phyloP scores from a whole-genome alignment of 1,140 invertebrate species.

The Drosophila micromelanica region DNA sequence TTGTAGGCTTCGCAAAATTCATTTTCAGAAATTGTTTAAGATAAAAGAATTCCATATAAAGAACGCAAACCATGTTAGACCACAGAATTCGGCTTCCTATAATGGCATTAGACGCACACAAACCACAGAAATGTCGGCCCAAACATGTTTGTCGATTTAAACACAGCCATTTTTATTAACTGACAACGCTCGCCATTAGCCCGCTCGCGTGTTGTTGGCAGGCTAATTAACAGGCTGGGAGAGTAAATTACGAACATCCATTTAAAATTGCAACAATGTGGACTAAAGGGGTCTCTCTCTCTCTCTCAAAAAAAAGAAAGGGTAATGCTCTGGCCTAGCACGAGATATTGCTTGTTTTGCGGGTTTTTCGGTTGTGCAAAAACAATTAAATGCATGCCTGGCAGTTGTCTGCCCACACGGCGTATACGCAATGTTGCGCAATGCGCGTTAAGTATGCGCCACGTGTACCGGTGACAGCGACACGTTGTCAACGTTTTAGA shows the following conservation, averaged over 20 bases:
- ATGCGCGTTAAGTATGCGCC: conserved; percentile 52
- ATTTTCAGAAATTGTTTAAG: too few relatives aligned
- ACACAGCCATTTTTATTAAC: background rate
- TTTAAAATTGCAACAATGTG: conserved; percentile 58
- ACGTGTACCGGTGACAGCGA: conserved; percentile 39
- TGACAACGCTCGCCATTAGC: background rate
- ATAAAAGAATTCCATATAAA: too few relatives aligned
- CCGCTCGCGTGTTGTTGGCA: conserved; percentile 43
- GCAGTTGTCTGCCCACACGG: conserved; percentile 30
- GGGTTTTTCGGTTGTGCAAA: conserved; percentile 26
- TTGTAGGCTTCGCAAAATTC: background rate
- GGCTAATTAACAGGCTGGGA: conserved; percentile 71
- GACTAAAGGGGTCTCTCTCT: background rate
- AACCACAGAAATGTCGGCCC: too few relatives aligned
- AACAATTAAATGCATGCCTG: conserved; percentile 75
- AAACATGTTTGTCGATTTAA: background rate
- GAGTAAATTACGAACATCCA: conserved; percentile 70
- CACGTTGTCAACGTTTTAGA: conserved; percentile 76
- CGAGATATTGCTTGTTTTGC: background rate
- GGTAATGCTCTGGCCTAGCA: background rate
- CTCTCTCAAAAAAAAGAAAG: background rate
- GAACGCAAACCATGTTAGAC: too few relatives aligned
- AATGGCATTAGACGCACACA: too few relatives aligned
- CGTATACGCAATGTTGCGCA: conserved; percentile 63
- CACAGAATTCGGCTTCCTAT: too few relatives aligned